phyloP scores from a whole-genome alignment of 2,113 vertebrate species.

The Paralichthys olivaceus region DNA sequence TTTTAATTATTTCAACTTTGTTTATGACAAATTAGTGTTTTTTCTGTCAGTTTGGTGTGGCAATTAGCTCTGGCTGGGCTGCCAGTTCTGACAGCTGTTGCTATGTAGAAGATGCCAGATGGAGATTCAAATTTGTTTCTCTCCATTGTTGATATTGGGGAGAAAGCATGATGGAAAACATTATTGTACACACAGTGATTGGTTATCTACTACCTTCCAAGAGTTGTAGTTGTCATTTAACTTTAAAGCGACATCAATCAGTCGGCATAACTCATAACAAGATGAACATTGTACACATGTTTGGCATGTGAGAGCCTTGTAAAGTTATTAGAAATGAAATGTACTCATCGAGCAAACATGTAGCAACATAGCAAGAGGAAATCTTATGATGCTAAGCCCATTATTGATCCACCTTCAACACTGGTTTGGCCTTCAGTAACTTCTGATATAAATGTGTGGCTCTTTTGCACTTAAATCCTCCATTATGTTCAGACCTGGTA shows the following conservation, averaged over 20 bases:
- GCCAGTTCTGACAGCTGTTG: background rate
- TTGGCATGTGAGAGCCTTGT: background rate
- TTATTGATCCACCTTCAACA: background rate
- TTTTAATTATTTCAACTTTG: constrained; percentile 11
- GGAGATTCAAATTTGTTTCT: constrained; percentile 3
- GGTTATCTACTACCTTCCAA: background rate
- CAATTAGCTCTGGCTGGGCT: background rate
- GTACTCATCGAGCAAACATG: too few relatives aligned
- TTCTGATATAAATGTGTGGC: background rate
- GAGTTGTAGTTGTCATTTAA: background rate
- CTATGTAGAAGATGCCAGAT: background rate
- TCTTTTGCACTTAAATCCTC: background rate
- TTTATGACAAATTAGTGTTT: constrained; percentile 2
- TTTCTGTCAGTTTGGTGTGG: background rate
- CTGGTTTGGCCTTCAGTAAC: background rate
- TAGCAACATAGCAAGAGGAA: too few relatives aligned
- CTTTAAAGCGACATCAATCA: background rate
- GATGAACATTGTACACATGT: background rate
- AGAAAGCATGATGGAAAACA: background rate
- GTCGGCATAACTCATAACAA: background rate
- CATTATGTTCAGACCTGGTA: too few relatives aligned
- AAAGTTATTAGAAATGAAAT: background rate
- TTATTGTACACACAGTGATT: background rate
- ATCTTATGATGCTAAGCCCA: background rate
- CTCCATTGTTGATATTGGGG: background rate